Evolutionary conservation across 2,888 invertebrate species (phyloP), one percentile per base, ranked within the genome.

Genomic region (Crematogaster levior): DNA sequence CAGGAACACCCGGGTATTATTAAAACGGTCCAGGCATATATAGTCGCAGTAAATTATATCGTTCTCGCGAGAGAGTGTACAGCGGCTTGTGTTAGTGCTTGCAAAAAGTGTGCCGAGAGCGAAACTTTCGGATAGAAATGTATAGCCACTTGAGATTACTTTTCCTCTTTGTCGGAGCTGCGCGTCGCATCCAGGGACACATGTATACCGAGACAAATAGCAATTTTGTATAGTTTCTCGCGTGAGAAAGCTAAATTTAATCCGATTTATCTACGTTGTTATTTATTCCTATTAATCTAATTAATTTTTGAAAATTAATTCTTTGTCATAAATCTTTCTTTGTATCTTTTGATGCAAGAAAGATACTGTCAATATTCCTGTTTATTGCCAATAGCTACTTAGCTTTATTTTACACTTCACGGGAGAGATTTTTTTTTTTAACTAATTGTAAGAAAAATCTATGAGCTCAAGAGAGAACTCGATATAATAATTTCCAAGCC

Each of bases 21-120:
- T 91, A 91, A 90, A 91, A 89, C 88, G 88, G 86, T 40, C 84
- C 87, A 84, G 85, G 86, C 89, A 88, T 40, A 56, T 79, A 70
- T 90, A 90, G 88, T 84, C 83, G 89, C 90, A 86, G 90, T 91
- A 91, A 92, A 91, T 91, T 91, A 92, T 90, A 91, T 91, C 91
- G 89, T 89, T 85, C 83, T 87, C 83, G 48, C 48, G 85, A 79
- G 61, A 12, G 68, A 58, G 51, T 30, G 48, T 7, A 61, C 58
- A 56, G 75, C 63, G 72, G 77, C 73, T 84, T 74, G 84, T 46
- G 61, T 74, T 74, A 34, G 61, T 43, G 80, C 70, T 63, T 66
- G 73, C 43, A 37, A 75, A 85, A 84, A 79, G 75, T 60, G 46
- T 56, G 48, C n/a, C 51, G 65, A 46, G 61, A 51, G 68, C 82